Evolutionary conservation across 2,113 vertebrate species (phyloP).

Genomic region (Entomyzon cyanotis): DNA sequence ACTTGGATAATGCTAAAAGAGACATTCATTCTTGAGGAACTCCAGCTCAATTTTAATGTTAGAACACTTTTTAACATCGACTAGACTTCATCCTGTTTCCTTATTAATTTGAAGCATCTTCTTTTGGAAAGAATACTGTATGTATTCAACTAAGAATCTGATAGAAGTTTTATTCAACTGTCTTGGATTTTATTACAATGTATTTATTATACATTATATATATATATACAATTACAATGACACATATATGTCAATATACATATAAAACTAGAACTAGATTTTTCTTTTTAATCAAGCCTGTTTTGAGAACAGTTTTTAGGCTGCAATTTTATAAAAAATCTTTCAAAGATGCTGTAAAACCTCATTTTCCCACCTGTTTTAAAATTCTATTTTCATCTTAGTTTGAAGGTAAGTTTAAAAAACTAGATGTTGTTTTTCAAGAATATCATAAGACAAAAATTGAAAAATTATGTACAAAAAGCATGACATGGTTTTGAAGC

Average conservation of each 20-base stretch:
- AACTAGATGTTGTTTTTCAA: background rate
- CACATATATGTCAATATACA: background rate
- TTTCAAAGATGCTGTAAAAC: background rate
- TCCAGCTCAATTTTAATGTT: background rate
- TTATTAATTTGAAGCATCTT: background rate
- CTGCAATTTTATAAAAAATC: background rate
- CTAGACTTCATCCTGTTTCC: background rate
- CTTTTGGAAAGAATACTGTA: background rate
- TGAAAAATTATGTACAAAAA: background rate
- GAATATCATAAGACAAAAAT: background rate
- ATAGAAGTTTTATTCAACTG: background rate
- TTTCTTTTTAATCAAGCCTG: background rate
- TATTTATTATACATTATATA: too few relatives aligned
- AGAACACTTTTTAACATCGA: background rate
- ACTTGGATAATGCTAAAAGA: background rate
- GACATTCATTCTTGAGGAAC: background rate
- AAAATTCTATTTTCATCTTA: background rate
- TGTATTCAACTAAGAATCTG: background rate
- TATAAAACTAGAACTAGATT: background rate
- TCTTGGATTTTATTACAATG: background rate
- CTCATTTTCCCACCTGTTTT: background rate
- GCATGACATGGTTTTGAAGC: background rate
- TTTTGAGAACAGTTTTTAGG: background rate
- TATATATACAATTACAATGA: too few relatives aligned
- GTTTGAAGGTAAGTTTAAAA: background rate